Conservation (phyloP, 1,140 invertebrate genomes). For the Helicoverpa zea region DNA sequence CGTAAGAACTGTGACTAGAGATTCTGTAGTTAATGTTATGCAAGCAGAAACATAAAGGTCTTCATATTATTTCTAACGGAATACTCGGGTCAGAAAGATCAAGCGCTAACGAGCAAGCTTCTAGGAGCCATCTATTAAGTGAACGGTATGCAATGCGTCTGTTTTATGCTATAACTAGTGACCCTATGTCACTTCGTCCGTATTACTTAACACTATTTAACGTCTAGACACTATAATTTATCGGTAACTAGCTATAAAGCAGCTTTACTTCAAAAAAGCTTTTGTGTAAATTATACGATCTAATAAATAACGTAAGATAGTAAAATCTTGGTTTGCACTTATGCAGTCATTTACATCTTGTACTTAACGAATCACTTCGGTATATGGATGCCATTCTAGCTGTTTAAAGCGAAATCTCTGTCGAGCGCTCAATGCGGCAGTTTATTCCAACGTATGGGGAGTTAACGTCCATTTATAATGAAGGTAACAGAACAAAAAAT, state of each 20-base stretch:
- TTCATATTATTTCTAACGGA: conserved; percentile 21
- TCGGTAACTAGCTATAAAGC: not conserved
- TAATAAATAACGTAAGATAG: too few species aligned
- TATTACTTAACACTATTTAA: not conserved
- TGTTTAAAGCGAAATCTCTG: too few species aligned
- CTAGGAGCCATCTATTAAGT: conserved; percentile 11
- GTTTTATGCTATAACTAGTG: conserved; percentile 26
- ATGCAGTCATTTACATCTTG: too few species aligned
- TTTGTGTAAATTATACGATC: too few species aligned
- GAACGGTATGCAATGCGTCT: conserved; percentile 24
- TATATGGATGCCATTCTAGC: too few species aligned
- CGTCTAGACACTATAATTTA: not conserved
- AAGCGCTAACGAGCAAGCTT: conserved; percentile 15
- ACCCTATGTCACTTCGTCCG: not conserved
- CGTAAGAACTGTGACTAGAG: conserved; percentile 13
- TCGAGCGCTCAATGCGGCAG: too few species aligned
- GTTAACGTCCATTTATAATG: conserved; percentile 1
- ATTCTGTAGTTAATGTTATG: conserved; percentile 12
- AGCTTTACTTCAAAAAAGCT: not conserved
- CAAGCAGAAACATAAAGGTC: conserved; percentile 28
- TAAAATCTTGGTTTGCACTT: too few species aligned
- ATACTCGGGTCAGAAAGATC: conserved; percentile 32
- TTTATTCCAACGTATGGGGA: not conserved
- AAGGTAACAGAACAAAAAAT: not conserved
- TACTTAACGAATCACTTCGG: too few species aligned